phyloP scores from a whole-genome alignment of 2,888 invertebrate genomes.

The Alitta virens region DNA sequence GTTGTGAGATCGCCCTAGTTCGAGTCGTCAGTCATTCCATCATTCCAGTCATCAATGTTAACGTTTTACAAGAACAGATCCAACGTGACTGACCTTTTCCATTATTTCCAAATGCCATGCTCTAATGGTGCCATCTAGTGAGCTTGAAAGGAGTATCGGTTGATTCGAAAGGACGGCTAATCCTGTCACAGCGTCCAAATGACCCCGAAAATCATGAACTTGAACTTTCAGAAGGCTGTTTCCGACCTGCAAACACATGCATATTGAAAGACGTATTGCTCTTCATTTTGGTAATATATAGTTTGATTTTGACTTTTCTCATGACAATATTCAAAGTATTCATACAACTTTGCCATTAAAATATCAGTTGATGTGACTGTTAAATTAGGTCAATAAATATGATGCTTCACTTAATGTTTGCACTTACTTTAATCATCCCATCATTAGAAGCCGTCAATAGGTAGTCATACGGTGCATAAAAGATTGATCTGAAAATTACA shows the following conservation, averaged over 20 bases:
- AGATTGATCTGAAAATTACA: neutral
- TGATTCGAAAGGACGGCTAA: constrained; percentile 32
- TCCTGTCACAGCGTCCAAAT: constrained; percentile 8
- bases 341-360: too few species aligned
- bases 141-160: constrained; percentile 41
- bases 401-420: neutral
- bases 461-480: constrained; percentile 3
- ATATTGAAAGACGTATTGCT: too few species aligned
- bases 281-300: too few species aligned
- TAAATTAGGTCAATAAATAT: too few species aligned
- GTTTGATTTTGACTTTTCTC: too few species aligned
- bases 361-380: too few species aligned
- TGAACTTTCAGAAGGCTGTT: constrained; percentile 7
- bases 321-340: too few species aligned
- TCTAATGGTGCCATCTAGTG: constrained; percentile 42
- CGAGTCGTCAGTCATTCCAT: too few species aligned
- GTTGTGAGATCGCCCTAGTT: too few species aligned
- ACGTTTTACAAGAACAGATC: neutral
- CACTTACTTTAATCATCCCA: constrained; percentile 8
- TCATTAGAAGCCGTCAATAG: constrained; percentile 11
- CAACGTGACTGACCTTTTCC: constrained; percentile 39
- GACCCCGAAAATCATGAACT: constrained; percentile 6
- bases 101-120: constrained; percentile 49
- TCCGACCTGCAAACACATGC: neutral
- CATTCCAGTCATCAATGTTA: neutral